Base-by-base conservation (phyloP, 2,113 vertebrate species). In the Carassius carassius region DNA sequence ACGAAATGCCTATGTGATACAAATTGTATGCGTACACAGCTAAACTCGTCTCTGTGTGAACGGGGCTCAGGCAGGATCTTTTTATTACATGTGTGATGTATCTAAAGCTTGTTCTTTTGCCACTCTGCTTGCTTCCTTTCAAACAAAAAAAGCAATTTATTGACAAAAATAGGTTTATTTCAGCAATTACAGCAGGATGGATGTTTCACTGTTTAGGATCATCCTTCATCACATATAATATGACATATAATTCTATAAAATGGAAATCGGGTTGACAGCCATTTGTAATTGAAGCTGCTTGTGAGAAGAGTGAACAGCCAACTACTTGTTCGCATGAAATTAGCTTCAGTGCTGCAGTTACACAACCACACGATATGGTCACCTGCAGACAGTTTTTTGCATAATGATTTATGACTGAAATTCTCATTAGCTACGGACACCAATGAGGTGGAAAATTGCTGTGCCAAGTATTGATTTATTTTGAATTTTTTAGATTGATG, bases 271-370 rank as follows among this genome's bases (percentile, higher is more conserved):
- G 13, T 65, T 67, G 60, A 84, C 74, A 84, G 60, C 16, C 69
- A 51, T 47, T 74, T 67, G 82, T 84, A 69, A 84, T 51, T 67
- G 73, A 84, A 78, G 82, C 44, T 11, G 51, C 41, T 77, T 84
- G 32, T 47, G 29, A 77, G 73, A 11, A 60, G 32, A 17, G 23
- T 51, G 58, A 76, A n/a, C 44, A 84, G 44, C 49, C 44, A 62
- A 54, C 44, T 32, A 32, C 60, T 77, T 29, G 17, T 25, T 47
- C 13, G 47, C 44, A 23, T 77, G 29, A 76, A 67, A 77, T 67
- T 47, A 84, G 73, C 73, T 49, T 77, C 82, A 67, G 29, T 67
- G 74, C 35, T 9, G 5, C 41, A 65, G 44, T 56, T 84, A 77
- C 29, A 35, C 49, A 84, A 84, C 41, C 29, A 35, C 49, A 77